These are phyloP conservation scores for Megathymus violae DNA, from an alignment of 1,140 invertebrate genomes.

Conservation along the genomic window DNA sequence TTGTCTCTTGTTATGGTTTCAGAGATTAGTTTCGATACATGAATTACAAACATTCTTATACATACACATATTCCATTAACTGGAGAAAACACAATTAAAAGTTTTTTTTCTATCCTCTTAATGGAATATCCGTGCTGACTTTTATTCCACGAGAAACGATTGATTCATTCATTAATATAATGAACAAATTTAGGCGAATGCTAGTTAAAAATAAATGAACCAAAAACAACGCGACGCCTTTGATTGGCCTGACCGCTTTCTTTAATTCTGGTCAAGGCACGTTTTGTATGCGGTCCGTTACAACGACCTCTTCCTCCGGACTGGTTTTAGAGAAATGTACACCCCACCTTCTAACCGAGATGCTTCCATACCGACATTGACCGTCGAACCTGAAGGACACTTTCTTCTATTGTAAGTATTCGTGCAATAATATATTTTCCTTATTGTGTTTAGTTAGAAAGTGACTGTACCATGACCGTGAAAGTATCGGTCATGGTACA, in stretches of 20 bases:
- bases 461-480: constrained; percentile 1
- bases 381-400: constrained; percentile 57
- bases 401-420: constrained; percentile 62
- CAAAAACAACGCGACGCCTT: not conserved
- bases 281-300: constrained; percentile 75
- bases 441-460: constrained; percentile 12
- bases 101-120: no score
- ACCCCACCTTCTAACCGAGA: constrained; percentile 51
- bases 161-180: no score
- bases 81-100: no score
- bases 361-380: constrained; percentile 53
- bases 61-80: no score
- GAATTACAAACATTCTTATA: no score
- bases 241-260: constrained; percentile 45
- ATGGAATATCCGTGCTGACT: no score
- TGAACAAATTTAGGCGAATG: no score
- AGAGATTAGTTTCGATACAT: no score
- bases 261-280: constrained; percentile 47
- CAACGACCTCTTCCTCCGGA: constrained; percentile 61
- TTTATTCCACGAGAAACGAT: no score
- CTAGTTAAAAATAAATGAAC: constrained; percentile 9
- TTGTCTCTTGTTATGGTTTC: no score
- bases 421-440: constrained; percentile 10
- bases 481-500: constrained; percentile 8
- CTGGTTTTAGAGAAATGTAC: constrained; percentile 67